Base-by-base conservation (phyloP, 1,140 invertebrate species). In the Brachionus rotundiformis region DNA sequence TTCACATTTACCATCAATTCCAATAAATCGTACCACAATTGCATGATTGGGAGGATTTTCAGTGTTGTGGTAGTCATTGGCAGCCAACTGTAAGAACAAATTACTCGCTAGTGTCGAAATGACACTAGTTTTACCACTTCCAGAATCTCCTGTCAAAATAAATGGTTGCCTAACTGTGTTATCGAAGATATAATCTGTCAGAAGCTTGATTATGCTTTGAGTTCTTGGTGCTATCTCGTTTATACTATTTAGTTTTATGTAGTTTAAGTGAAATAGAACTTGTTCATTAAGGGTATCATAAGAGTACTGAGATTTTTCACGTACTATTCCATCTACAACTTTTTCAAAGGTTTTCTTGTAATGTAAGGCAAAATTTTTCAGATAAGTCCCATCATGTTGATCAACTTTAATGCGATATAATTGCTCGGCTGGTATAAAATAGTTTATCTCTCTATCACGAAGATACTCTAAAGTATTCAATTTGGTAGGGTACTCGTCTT, bases 331-430 rank as follows among this genome's bases (percentile, higher is more conserved):
- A 54, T 79, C 47, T 3, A 79, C 33, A 7, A 19, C 8, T 23
- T 79, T 59, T 59, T 79, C 59, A 59, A 79, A 79, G 19, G 36
- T 36, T 63, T 79, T 54, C 33, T 59, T 63, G 41, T 79, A 79
- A 13, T 79, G 27, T 59, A 59, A 1, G 23, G 31, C 27, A 54
- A 79, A 59, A 31, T 79, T 79, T 63, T 79, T 79, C 6, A 79
- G 16, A 79, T 61, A 79, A 4, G 7, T 39, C 4, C 59, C 47
- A 59, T 79, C 76, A 25, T 7, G 23, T 11, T 79, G 6, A 19
- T 79, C 29, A 5, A 36, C 16, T 59, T 63, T 79, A 16, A 79
- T 79, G 54, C 76, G 19, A 39, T 59, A 79, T 23, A 79, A 39
- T 61, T 79, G 76, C 3, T 79, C 76, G 3, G 47, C 47, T 1